phyloP scores from a whole-genome alignment of 2,888 invertebrate genomes.

The Psococerastis gibbosa region DNA sequence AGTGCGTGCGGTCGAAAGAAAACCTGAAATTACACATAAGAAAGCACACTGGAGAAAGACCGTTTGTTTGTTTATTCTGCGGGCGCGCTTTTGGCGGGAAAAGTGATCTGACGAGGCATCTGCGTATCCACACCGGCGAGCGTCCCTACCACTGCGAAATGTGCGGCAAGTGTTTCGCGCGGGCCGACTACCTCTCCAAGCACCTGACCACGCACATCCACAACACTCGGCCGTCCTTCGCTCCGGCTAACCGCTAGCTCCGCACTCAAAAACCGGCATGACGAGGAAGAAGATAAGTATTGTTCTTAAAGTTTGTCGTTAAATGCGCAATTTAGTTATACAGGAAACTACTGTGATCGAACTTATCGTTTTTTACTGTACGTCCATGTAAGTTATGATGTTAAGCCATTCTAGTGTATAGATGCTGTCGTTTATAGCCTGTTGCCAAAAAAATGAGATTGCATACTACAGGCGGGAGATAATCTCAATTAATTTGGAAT shows the following conservation, averaged over 20 bases:
- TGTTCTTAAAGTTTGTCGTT: slow-evolving; percentile 8
- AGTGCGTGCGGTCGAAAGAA: slow-evolving; percentile 75
- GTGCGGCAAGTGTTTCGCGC: slow-evolving; percentile 79
- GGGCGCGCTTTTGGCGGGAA: slow-evolving; percentile 77
- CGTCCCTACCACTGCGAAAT: slow-evolving; percentile 82
- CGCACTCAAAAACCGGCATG: not conserved
- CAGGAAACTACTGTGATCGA: slow-evolving; percentile 10
- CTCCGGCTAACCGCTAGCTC: slow-evolving; percentile 3
- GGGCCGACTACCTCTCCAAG: slow-evolving; percentile 78
- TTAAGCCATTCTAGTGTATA: not conserved
- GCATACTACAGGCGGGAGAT: no score
- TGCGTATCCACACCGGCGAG: slow-evolving; percentile 77
- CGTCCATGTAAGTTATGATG: not conserved
- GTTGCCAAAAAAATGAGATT: not conserved
- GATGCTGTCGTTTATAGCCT: not conserved
- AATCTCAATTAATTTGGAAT: no score
- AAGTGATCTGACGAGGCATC: slow-evolving; percentile 67
- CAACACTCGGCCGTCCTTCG: slow-evolving; percentile 17
- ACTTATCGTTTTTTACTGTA: slow-evolving; percentile 10
- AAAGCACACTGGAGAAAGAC: slow-evolving; percentile 70
- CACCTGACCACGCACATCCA: slow-evolving; percentile 74
- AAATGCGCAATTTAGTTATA: slow-evolving; percentile 10
- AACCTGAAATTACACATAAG: slow-evolving; percentile 72
- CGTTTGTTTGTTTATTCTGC: slow-evolving; percentile 80
- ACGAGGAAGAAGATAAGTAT: slow-evolving; percentile 4